These are phyloP conservation scores for Anadara kagoshimensis DNA, from an alignment of 1,140 invertebrate species.

Conservation along the genomic window DNA sequence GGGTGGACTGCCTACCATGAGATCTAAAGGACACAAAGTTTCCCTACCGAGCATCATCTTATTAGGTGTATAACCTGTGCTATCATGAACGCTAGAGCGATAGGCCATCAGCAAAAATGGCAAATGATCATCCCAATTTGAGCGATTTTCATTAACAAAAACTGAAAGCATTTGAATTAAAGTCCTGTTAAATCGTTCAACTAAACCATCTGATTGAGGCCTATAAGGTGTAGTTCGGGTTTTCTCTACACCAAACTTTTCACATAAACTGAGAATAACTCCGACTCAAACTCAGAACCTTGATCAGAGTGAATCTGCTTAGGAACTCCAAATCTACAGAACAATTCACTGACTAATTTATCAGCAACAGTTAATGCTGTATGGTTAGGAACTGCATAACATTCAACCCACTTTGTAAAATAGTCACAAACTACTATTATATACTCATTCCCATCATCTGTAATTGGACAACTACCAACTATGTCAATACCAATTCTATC, in stretches of 20 bases:
- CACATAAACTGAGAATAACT: conserved; percentile 31
- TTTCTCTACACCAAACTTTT: too few species aligned
- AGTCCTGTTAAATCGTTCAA: conserved; percentile 63
- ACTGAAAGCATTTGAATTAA: conserved; percentile 41
- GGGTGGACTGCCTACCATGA: conserved; percentile 31
- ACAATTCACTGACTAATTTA: conserved; percentile 43
- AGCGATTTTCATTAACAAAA: conserved; percentile 36
- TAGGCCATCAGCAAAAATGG: conserved; percentile 40
- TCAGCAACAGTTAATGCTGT: conserved; percentile 47
- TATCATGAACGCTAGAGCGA: conserved; percentile 31
- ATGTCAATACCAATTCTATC: conserved; percentile 20
- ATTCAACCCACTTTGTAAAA: conserved; percentile 41
- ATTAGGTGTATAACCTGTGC: conserved; percentile 29
- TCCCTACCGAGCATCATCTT: conserved; percentile 41
- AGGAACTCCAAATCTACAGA: conserved; percentile 34
- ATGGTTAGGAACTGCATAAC: conserved; percentile 44
- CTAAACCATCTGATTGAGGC: conserved; percentile 66
- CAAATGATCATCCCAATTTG: conserved; percentile 44
- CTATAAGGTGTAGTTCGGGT: conserved; percentile 68
- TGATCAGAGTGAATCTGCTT: conserved; percentile 42
- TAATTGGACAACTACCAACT: conserved; percentile 13
- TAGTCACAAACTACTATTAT: conserved; percentile 42
- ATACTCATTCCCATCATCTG: conserved; percentile 41
- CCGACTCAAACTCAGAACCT: conserved; percentile 38
- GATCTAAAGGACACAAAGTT: conserved; percentile 28